phyloP scores from a whole-genome alignment of 2,888 invertebrate genomes.

The Thymelicus sylvestris region DNA sequence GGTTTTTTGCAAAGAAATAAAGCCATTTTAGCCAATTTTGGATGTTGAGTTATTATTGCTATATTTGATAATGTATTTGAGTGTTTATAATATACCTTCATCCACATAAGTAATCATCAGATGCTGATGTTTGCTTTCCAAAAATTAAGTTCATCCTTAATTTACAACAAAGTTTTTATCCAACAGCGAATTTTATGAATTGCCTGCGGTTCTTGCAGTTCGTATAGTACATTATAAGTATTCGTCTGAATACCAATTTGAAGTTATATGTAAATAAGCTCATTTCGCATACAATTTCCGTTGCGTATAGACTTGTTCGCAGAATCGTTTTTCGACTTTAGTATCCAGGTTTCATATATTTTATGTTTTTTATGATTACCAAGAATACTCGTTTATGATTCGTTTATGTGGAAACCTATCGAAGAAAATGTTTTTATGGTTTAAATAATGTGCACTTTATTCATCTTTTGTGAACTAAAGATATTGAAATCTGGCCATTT shows the following conservation, averaged over 20 bases:
- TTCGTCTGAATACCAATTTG: slow-evolving; percentile 32
- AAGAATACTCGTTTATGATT: slow-evolving; percentile 27
- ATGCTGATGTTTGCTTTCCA: neutral
- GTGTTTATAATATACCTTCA: too few relatives aligned
- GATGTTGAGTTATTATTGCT: too few relatives aligned
- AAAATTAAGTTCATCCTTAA: neutral
- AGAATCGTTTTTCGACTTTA: slow-evolving; percentile 34
- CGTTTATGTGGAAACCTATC: slow-evolving; percentile 7
- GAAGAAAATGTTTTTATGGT: slow-evolving; percentile 6
- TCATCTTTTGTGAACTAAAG: neutral
- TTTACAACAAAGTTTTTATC: slow-evolving; percentile 8
- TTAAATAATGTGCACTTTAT: neutral
- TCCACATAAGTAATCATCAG: neutral
- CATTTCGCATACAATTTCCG: slow-evolving; percentile 38
- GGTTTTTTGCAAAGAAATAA: too few relatives aligned
- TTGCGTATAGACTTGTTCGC: slow-evolving; percentile 34
- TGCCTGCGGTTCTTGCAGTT: slow-evolving; percentile 14
- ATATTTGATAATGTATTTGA: too few relatives aligned
- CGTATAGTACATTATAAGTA: slow-evolving; percentile 12
- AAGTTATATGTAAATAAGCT: slow-evolving; percentile 37
- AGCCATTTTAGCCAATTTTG: too few relatives aligned
- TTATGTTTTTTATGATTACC: slow-evolving; percentile 35
- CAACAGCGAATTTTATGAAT: slow-evolving; percentile 24
- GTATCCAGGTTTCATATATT: slow-evolving; percentile 37
- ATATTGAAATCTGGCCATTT: neutral